Conservation (phyloP, 2,113 vertebrate genomes). For the Sakesphorus luctuosus region DNA sequence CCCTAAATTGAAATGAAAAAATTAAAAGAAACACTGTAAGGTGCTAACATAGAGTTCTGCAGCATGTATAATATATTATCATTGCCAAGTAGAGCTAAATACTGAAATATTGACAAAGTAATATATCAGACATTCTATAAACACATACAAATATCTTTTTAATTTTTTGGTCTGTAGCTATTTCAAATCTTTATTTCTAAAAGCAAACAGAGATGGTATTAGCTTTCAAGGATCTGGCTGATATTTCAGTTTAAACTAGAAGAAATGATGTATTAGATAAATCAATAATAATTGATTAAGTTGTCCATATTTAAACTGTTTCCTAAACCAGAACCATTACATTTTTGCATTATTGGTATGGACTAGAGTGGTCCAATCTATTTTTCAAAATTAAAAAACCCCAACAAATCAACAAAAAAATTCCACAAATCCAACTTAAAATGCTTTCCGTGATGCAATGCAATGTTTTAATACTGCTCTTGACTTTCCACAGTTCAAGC, state of each 20-base stretch:
- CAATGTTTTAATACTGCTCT: not conserved
- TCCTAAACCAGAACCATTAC: not conserved
- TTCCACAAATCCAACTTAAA: not conserved
- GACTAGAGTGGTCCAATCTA: not conserved
- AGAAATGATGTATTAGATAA: not conserved
- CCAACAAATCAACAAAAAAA: not conserved
- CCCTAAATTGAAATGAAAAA: constrained; percentile 79
- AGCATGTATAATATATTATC: constrained; percentile 56
- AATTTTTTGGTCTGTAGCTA: constrained; percentile 6
- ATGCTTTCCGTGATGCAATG: not conserved
- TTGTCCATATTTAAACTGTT: not conserved
- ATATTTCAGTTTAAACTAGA: not conserved
- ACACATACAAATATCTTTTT: constrained; percentile 29
- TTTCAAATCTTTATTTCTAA: constrained; percentile 37
- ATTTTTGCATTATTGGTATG: not conserved
- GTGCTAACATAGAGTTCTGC: constrained; percentile 59
- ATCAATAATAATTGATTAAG: not conserved
- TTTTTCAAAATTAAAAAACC: not conserved
- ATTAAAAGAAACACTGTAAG: constrained; percentile 60
- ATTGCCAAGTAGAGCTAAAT: constrained; percentile 51
- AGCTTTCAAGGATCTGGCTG: not conserved
- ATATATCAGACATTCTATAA: constrained; percentile 39
- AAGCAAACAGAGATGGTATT: not conserved
- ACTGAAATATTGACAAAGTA: constrained; percentile 57
- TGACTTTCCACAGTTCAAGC: not conserved